phyloP scores from a whole-genome alignment of 1,140 invertebrate genomes.

The Drosophila arawakana region DNA sequence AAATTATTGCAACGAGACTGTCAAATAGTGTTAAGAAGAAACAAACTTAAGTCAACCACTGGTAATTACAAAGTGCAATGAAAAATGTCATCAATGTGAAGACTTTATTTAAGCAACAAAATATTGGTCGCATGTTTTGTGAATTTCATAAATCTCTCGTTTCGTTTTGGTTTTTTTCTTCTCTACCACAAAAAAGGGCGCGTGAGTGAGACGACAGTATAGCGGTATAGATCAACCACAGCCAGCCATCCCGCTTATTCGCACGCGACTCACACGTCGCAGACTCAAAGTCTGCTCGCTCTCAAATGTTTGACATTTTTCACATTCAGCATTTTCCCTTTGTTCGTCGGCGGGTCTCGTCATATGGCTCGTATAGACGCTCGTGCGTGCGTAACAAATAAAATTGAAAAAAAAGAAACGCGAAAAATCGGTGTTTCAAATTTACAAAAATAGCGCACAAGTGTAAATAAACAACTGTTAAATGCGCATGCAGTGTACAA shows the following conservation, averaged over 20 bases:
- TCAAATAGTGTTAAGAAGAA: constrained; percentile 18
- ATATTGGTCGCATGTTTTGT: constrained; percentile 60
- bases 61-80: constrained; percentile 23
- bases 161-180: constrained; percentile 77
- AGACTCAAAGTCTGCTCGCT: constrained; percentile 66
- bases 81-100: constrained; percentile 10
- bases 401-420: constrained; percentile 56
- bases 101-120: constrained; percentile 34
- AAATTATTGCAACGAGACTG: constrained; percentile 43
- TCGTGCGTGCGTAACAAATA: constrained; percentile 74
- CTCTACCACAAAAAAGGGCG: constrained; percentile 74
- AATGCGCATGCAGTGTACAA: constrained; percentile 47
- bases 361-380: constrained; percentile 58
- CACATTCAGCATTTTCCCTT: constrained; percentile 79
- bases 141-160: constrained; percentile 60
- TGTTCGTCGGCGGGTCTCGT: constrained; percentile 78
- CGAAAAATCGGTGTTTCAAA: constrained; percentile 61
- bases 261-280: constrained; percentile 49
- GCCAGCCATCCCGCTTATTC: constrained; percentile 49
- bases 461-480: constrained; percentile 71
- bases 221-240: constrained; percentile 14
- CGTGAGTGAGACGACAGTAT: constrained; percentile 56
- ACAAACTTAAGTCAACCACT: constrained; percentile 11
- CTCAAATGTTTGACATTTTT: constrained; percentile 73
- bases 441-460: constrained; percentile 53